Base-by-base conservation (phyloP, 2,888 invertebrate species). In the Erebia ligea region DNA sequence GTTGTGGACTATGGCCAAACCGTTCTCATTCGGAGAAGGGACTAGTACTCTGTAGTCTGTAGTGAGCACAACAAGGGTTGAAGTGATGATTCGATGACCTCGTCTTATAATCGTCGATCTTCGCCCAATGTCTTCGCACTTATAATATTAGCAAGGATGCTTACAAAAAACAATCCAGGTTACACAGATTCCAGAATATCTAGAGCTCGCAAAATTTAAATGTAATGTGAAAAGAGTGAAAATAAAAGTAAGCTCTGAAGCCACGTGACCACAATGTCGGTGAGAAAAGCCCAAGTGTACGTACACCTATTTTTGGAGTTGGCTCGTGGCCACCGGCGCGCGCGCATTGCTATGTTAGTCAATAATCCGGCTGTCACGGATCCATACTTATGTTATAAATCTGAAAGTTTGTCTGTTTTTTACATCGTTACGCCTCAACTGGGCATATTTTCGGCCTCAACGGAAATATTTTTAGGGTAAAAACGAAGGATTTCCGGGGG, bases 261-360 rank as follows among this genome's bases (percentile, higher is more conserved):
- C 79, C 90, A 89, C 88, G 85, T 89, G 90, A 90, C 84, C 88
- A 86, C 86, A 86, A 84, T 87, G 82, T 80, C 89, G 89, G 89
- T 89, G 89, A 84, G 85, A 86, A 85, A 84, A 86, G 85, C 87
- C 87, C 80, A 77, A 79, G 82, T 80, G 80, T 71, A 79, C 77
- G 72, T 81, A 34, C 34, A 34, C 34, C 88, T 90, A 91, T 90
- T 91, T 90, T 81, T 75, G 84, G 83, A 84, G 64, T 88, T 92
- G 92, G 92, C 91, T 78, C 72, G 68, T 70, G 76, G 87, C 92
- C 91, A 91, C 80, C 73, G 83, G 82, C 81, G 79, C 79, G 77
- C 80, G 76, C 80, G 74, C 87, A 87, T 85, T 73, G 58, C 88
- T 86, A 88, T 89, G 90, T 86, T 83, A 86, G 87, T 85, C 76